Percentiles rank a stretch among this genome's conserved stretches.
Conservation (phyloP, 1,140 invertebrate genomes). For the Atta colombica region DNA sequence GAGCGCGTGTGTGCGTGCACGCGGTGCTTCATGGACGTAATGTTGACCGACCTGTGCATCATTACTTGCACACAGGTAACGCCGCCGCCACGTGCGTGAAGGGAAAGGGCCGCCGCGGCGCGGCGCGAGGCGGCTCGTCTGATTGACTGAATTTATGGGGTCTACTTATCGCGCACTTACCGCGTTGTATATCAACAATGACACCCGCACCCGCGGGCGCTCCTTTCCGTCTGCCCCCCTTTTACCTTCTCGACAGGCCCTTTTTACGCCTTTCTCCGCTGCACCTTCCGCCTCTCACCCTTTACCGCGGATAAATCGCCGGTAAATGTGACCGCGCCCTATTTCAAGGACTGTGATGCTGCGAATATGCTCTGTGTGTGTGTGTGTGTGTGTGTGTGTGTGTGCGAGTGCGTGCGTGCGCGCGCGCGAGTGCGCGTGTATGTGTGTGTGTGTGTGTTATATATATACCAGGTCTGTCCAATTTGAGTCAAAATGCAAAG, state of each 20-base stretch:
- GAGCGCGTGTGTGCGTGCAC: slow-evolving; percentile 61
- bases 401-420: no score
- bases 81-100: slow-evolving; percentile 71
- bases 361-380: neutral
- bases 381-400: no score
- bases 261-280: slow-evolving; percentile 67
- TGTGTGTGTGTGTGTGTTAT: no score
- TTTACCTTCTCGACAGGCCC: slow-evolving; percentile 27
- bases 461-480: no score
- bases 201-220: slow-evolving; percentile 85
- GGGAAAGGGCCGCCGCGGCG: slow-evolving; percentile 58
- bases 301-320: slow-evolving; percentile 71
- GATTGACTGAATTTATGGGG: slow-evolving; percentile 86
- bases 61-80: slow-evolving; percentile 71
- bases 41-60: slow-evolving; percentile 66
- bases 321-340: slow-evolving; percentile 52
- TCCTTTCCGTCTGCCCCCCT: slow-evolving; percentile 67
- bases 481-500: no score
- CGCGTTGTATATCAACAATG: slow-evolving; percentile 87
- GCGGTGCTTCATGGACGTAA: slow-evolving; percentile 63
- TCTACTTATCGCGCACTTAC: slow-evolving; percentile 87
- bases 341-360: slow-evolving; percentile 24
- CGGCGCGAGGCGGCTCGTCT: slow-evolving; percentile 82
- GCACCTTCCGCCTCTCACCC: slow-evolving; percentile 49
- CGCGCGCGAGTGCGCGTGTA: no score